Conservation (phyloP, 2,888 invertebrate species). For the Diplolepis rosae region DNA sequence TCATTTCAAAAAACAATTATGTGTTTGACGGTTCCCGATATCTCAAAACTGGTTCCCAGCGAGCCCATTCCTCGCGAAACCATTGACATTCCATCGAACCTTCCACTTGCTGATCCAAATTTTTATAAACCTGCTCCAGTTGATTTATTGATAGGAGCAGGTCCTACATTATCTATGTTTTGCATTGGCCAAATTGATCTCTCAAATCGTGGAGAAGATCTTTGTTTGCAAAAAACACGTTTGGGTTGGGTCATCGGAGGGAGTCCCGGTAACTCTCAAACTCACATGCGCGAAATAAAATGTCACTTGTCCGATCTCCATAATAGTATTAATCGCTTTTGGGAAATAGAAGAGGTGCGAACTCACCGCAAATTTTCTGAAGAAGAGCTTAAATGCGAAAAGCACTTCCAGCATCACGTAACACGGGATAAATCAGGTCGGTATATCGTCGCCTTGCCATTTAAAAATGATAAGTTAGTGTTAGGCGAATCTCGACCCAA, state of each 20-base stretch:
- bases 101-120: slow-evolving; percentile 42
- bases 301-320: slow-evolving; percentile 31
- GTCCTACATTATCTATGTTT: too few species aligned
- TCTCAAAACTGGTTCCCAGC: slow-evolving; percentile 30
- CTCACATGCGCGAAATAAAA: too few species aligned
- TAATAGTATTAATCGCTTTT: slow-evolving; percentile 39
- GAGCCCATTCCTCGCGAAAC: slow-evolving; percentile 28
- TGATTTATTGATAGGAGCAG: slow-evolving; percentile 40
- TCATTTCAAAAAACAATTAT: slow-evolving; percentile 32
- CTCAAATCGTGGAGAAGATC: slow-evolving; percentile 20
- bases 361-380: slow-evolving; percentile 25
- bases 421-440: slow-evolving; percentile 38
- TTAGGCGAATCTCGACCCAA: slow-evolving; percentile 32
- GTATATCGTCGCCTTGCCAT: too few species aligned
- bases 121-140: slow-evolving; percentile 39
- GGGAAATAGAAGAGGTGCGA: slow-evolving; percentile 44
- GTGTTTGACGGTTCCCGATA: slow-evolving; percentile 38
- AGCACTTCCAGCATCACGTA: slow-evolving; percentile 30
- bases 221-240: slow-evolving; percentile 44
- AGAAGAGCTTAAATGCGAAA: too few species aligned
- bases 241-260: slow-evolving; percentile 46
- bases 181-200: too few species aligned
- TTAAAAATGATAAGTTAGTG: slow-evolving; percentile 45
- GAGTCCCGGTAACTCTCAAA: not conserved
- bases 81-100: slow-evolving; percentile 32